Evolutionary conservation across 2,797 vertebrate genomes (phyloP), one percentile per base, ranked within the genome.

Genomic region (Sarcoramphus papa): DNA sequence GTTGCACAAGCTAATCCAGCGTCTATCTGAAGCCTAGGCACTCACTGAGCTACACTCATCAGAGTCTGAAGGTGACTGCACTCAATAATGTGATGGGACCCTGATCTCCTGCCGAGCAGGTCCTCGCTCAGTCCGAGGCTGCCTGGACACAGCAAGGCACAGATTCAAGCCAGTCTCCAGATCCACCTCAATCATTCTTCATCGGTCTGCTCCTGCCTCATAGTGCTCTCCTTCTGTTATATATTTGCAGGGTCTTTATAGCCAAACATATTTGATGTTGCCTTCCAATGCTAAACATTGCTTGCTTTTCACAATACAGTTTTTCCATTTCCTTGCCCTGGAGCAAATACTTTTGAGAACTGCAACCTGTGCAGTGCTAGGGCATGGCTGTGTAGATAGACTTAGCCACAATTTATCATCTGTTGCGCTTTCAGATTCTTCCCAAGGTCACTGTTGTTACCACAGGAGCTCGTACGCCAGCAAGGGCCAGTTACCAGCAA

Each of bases 81-180:
- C 14, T 56, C 54, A 45, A 0, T 15, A 40, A 73, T 8, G 30
- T 48, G 59, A 59, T 45, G 30, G 14, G 60, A 14, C 25, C 21
- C 31, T 76, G 67, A 87, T 17, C 20, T 74, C 62, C 60, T 67
- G 60, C 30, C 2, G 6, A 70, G 57, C 43, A 81, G 24, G 24
- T 62, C 7, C 47, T 83, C 1, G 0, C 9, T 24, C 41, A 86
- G 9, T n/a, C 14, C 0, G 0, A 76, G 43, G 37, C 27, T 72
- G 31, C 13, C 53, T 88, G 57, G 31, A 43, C 3, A 2, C 19
- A 88, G 77, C n/a, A 81, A 72, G 67, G 4, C 37, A 78, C 21
- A 78, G 17, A 31, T 73, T 88, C 30, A 84, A 22, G 35, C 20
- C 35, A 40, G 80, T 48, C 35, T 85, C 56, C 51, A 85, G 75